Evolutionary conservation across 2,113 vertebrate genomes (phyloP), one percentile per base, ranked within the genome.

Genomic region (Telmatochromis sp.): DNA sequence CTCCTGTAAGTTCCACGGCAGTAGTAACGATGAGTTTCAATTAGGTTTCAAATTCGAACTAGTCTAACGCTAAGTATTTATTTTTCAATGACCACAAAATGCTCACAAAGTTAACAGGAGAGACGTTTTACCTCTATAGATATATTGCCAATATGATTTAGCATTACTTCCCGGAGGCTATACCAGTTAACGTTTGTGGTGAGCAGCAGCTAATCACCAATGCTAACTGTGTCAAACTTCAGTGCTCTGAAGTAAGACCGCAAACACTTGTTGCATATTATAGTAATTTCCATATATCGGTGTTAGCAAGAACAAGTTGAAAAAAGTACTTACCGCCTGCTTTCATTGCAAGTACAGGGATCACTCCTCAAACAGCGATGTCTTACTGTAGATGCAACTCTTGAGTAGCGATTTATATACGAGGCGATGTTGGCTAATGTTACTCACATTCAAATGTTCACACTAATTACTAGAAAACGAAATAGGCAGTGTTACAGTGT

Each of bases 291-390:
- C 1, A 17, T 1, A n/a, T 23, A 5, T 26, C 19, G 6, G 1
- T 28, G 10, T 3, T 40, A 23, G 3, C 31, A n/a, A 21, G 21
- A 57, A 15, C 13, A 78, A 45, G 8, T 9, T 35, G 12, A 14
- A 42, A 37, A 60, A 75, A 19, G 35, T 45, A 96, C 97, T 97
- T 95, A 97, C 96, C 96, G 83, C 96, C 96, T 65, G 95, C 96
- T 96, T 97, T 97, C 97, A 97, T 97, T 93, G 94, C 96, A 94
- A 94, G 86, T 83, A n/a, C n/a, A 90, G 84, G 31, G 87, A 80
- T 88, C 85, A 80, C 81, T 87, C 57, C 35, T 88, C 9, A 4
- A 79, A 63, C 58, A 85, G 80, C 37, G 49, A 31, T 21, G 47
- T 21, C 58, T 33, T 78, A 78, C 42, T 68, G 31, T 42, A 82